phyloP scores from a whole-genome alignment of 1,140 invertebrate species.

The Cotesia typhae region DNA sequence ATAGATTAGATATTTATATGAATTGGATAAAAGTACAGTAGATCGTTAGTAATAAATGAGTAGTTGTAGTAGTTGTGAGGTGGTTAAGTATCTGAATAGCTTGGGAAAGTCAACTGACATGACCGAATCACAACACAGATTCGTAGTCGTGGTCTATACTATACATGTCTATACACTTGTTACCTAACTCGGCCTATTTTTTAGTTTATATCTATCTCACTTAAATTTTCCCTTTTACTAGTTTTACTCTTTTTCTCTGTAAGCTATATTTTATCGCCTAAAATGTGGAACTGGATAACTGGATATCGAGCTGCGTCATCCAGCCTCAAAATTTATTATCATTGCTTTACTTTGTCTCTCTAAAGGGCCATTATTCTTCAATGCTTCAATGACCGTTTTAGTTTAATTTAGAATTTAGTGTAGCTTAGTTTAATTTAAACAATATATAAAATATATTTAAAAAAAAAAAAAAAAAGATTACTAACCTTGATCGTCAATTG shows the following conservation, averaged over 20 bases:
- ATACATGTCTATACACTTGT: constrained; percentile 8
- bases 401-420: too few relatives aligned
- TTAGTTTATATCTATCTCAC: constrained; percentile 23
- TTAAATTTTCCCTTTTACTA: constrained; percentile 23
- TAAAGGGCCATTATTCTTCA: constrained; percentile 38
- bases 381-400: constrained; percentile 41
- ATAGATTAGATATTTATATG: too few relatives aligned
- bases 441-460: too few relatives aligned
- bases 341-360: constrained; percentile 24
- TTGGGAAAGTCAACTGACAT: constrained; percentile 45
- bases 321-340: constrained; percentile 40
- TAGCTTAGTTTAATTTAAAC: constrained; percentile 39
- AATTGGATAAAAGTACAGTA: too few relatives aligned
- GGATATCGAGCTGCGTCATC: constrained; percentile 34
- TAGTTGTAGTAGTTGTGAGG: too few relatives aligned
- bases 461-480: background rate
- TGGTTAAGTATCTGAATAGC: too few relatives aligned
- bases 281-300: constrained; percentile 41
- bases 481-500: constrained; percentile 89
- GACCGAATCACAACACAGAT: constrained; percentile 37
- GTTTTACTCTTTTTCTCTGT: too few relatives aligned
- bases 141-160: constrained; percentile 9
- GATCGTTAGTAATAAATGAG: too few relatives aligned
- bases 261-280: constrained; percentile 37
- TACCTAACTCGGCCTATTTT: constrained; percentile 7